Evolutionary conservation across 2,797 vertebrate species (phyloP).

Genomic region (Catamblyrhynchus diadema): DNA sequence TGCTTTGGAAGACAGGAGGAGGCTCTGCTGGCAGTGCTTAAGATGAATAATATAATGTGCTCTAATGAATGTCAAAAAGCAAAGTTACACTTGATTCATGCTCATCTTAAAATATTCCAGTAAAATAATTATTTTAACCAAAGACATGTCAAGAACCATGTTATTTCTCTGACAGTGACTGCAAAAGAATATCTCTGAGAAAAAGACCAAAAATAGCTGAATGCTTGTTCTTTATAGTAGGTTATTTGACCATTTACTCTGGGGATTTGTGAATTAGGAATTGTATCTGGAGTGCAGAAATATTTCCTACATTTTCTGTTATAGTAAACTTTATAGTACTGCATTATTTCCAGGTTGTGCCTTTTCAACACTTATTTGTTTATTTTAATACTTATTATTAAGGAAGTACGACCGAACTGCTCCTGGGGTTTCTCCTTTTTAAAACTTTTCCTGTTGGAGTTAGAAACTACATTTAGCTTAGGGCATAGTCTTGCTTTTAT

Average conservation of each 20-base stretch:
- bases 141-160: neutral
- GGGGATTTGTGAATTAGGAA: neutral
- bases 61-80: neutral
- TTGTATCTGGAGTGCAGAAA: neutral
- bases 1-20: neutral
- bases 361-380: neutral
- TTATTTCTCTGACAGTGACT: neutral
- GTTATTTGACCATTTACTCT: neutral
- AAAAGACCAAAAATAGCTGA: neutral
- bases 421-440: neutral
- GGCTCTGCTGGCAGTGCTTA: neutral
- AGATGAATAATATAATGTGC: neutral
- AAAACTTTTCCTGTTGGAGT: neutral
- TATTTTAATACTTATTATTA: neutral
- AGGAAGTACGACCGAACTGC: neutral
- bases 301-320: neutral
- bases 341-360: neutral
- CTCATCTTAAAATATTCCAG: neutral
- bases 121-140: neutral
- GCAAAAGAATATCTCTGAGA: neutral
- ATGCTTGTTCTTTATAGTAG: neutral
- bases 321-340: neutral
- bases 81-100: neutral
- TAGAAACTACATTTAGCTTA: neutral
- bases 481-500: accelerated